Evolutionary conservation across 2,888 invertebrate genomes (phyloP).

Genomic region (Watsonalla binaria): DNA sequence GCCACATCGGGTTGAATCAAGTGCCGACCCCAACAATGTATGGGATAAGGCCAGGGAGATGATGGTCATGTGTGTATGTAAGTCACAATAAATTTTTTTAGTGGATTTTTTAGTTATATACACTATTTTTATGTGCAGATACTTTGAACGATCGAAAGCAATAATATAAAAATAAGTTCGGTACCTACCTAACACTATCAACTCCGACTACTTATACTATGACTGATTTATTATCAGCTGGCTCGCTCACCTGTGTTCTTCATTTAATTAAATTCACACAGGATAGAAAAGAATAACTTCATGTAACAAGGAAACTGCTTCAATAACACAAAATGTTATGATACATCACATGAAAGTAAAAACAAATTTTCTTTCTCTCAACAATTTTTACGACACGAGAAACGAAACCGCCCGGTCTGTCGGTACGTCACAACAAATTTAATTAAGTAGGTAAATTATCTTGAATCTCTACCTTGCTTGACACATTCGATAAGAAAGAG

Average conservation of each 20-base stretch:
- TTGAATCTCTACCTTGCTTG: too few species aligned
- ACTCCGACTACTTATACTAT: too few species aligned
- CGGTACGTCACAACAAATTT: not conserved
- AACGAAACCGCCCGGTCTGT: not conserved
- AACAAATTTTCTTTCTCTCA: slow-evolving; percentile 7
- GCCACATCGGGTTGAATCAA: too few species aligned
- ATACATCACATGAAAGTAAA: slow-evolving; percentile 11
- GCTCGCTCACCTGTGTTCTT: not conserved
- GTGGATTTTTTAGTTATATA: too few species aligned
- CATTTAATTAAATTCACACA: not conserved
- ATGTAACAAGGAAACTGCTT: slow-evolving; percentile 9
- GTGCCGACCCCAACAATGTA: too few species aligned
- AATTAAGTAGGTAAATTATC: not conserved
- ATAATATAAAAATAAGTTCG: too few species aligned
- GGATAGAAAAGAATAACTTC: not conserved
- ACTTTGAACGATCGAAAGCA: too few species aligned
- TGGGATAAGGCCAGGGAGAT: too few species aligned
- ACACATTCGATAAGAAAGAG: not conserved
- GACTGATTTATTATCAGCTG: not conserved
- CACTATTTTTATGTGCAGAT: too few species aligned
- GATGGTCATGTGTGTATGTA: too few species aligned
- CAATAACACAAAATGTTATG: slow-evolving; percentile 15
- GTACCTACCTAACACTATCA: too few species aligned
- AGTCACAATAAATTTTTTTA: too few species aligned
- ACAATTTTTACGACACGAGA: not conserved